These are phyloP conservation scores for Xyrauchen texanus DNA, from an alignment of 2,113 vertebrate species.

Conservation along the genomic window DNA sequence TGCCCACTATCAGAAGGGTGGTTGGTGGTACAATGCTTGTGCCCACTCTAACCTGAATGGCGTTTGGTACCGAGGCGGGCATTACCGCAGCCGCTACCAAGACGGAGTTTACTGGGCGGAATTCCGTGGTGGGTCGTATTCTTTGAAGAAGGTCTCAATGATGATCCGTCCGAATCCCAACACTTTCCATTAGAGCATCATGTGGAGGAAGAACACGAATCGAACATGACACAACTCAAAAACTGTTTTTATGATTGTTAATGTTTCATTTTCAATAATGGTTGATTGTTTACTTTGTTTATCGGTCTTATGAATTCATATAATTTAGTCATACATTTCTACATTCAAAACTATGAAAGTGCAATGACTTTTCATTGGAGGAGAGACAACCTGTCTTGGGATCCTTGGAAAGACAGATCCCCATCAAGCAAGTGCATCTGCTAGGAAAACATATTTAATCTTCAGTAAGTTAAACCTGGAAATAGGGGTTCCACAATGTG, in stretches of 20 bases:
- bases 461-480: too few species aligned
- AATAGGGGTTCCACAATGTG: too few species aligned
- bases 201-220: not conserved
- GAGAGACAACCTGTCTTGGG: too few species aligned
- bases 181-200: constrained; percentile 79
- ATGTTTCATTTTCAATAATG: not conserved
- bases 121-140: constrained; percentile 85
- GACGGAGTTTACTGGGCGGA: constrained; percentile 88
- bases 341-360: not conserved
- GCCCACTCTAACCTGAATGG: constrained; percentile 88
- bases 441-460: too few species aligned
- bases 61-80: constrained; percentile 85
- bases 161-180: constrained; percentile 88
- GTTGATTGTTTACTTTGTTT: not conserved
- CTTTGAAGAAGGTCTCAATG: constrained; percentile 86
- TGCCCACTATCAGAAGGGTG: constrained; percentile 86
- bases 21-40: constrained; percentile 88
- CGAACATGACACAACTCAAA: too few species aligned
- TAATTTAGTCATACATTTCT: not conserved
- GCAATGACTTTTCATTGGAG: not conserved
- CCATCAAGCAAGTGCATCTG: too few species aligned
- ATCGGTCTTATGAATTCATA: not conserved
- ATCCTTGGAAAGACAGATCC: too few species aligned
- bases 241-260: not conserved
- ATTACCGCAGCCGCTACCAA: constrained; percentile 85